Conservation (phyloP, 2,888 invertebrate species). For the Drosophila borealis region DNA sequence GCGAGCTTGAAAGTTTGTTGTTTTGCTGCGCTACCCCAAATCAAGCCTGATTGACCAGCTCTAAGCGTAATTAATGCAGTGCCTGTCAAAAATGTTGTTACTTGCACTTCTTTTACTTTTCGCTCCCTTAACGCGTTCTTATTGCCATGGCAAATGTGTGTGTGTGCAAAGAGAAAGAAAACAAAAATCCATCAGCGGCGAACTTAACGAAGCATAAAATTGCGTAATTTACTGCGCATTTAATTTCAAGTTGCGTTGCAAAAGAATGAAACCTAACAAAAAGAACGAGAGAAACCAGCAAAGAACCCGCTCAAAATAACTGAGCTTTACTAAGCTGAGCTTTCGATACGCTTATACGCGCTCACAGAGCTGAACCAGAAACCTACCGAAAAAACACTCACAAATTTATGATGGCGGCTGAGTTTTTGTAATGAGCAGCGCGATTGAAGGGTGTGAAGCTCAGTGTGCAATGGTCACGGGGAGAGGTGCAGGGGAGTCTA, state of each 20-base stretch:
- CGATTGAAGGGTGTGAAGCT: slow-evolving; percentile 24
- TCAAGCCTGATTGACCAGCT: slow-evolving; percentile 50
- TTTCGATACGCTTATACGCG: slow-evolving; percentile 41
- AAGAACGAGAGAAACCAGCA: slow-evolving; percentile 4
- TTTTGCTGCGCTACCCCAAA: slow-evolving; percentile 19
- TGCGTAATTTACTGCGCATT: slow-evolving; percentile 78
- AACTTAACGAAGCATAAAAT: slow-evolving; percentile 76
- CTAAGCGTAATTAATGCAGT: slow-evolving; percentile 48
- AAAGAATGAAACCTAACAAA: slow-evolving; percentile 50
- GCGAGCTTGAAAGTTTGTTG: slow-evolving; percentile 39
- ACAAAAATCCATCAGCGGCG: slow-evolving; percentile 36
- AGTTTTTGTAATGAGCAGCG: slow-evolving; percentile 48
- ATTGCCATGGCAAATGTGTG: slow-evolving; percentile 22
- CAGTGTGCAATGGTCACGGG: not conserved
- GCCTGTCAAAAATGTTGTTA: slow-evolving; percentile 40
- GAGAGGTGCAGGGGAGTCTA: not conserved
- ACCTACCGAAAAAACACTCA: slow-evolving; percentile 9
- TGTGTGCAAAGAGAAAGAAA: slow-evolving; percentile 5
- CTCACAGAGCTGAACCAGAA: slow-evolving; percentile 33
- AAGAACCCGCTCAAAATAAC: slow-evolving; percentile 42
- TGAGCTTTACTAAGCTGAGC: slow-evolving; percentile 45
- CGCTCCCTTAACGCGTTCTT: slow-evolving; percentile 12
- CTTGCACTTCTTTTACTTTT: slow-evolving; percentile 22
- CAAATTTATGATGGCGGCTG: slow-evolving; percentile 46
- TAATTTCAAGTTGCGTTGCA: slow-evolving; percentile 66